These are phyloP conservation scores for Sebastes schlegelii DNA, from an alignment of 2,113 vertebrate species.

Conservation along the genomic window DNA sequence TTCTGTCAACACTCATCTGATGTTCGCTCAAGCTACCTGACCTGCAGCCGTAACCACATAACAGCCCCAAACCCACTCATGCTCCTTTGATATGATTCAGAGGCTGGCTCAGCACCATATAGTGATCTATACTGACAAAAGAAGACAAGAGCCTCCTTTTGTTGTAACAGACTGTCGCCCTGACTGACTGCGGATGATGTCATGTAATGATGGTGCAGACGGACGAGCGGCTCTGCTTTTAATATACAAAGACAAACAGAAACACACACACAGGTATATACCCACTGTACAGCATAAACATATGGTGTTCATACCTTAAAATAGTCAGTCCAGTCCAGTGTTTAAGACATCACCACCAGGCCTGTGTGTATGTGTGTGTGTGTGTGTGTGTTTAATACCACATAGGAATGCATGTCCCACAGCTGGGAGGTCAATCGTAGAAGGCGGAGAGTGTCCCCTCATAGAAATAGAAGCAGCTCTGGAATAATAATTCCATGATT, in stretches of 20 bases:
- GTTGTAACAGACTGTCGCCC: slow-evolving; percentile 2
- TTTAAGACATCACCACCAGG: slow-evolving; percentile 22
- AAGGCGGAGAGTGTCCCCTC: slow-evolving; percentile 8
- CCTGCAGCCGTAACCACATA: slow-evolving; percentile 42
- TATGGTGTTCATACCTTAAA: not conserved
- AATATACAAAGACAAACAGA: slow-evolving; percentile 14
- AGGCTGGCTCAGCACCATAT: slow-evolving; percentile 24
- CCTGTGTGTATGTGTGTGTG: not conserved
- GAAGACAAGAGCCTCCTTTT: slow-evolving; percentile 15
- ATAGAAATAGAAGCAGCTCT: slow-evolving; percentile 53
- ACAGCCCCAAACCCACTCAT: slow-evolving; percentile 7
- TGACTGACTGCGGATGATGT: slow-evolving; percentile 39
- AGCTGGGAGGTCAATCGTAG: slow-evolving; percentile 28
- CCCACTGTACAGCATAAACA: slow-evolving; percentile 4
- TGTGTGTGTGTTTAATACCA: slow-evolving; percentile 21
- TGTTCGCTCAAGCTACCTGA: slow-evolving; percentile 41
- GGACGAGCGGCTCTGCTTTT: slow-evolving; percentile 14
- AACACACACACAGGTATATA: not conserved
- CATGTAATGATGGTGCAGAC: slow-evolving; percentile 45
- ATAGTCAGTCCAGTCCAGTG: slow-evolving; percentile 4
- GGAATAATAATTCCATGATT: slow-evolving; percentile 57
- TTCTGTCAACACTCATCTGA: slow-evolving; percentile 53
- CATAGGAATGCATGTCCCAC: slow-evolving; percentile 14
- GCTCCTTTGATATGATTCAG: slow-evolving; percentile 54
- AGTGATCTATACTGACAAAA: not conserved